phyloP scores from a whole-genome alignment of 2,113 vertebrate species.

The Muscicapa adusta region DNA sequence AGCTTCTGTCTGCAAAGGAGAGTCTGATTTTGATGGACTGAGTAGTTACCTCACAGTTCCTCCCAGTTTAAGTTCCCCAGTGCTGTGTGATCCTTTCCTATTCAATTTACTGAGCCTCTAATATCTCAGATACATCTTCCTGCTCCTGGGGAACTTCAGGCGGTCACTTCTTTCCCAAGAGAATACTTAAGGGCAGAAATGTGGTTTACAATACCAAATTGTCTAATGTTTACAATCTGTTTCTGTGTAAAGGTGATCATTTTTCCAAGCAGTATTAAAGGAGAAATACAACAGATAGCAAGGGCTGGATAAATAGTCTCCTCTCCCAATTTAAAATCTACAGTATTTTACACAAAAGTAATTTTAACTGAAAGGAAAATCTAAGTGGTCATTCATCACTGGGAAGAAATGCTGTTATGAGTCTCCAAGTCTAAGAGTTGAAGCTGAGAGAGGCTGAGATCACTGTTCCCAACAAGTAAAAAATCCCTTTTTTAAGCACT shows the following conservation, averaged over 20 bases:
- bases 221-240: background rate
- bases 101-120: background rate
- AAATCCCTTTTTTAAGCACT: background rate
- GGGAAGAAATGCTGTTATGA: background rate
- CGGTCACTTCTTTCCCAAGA: background rate
- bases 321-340: constrained; percentile 14
- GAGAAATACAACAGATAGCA: constrained; percentile 13
- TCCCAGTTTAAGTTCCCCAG: background rate
- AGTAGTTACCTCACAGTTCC: background rate
- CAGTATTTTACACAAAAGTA: constrained; percentile 32
- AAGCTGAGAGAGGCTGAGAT: background rate
- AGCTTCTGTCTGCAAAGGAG: background rate
- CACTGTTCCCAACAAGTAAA: background rate
- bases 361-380: constrained; percentile 46
- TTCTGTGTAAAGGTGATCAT: background rate
- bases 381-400: constrained; percentile 33
- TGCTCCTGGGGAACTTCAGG: background rate
- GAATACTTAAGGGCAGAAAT: background rate
- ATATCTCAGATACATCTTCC: background rate
- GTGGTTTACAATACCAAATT: background rate
- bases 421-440: background rate
- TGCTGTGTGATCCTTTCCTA: background rate
- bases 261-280: background rate
- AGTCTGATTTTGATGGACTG: background rate
- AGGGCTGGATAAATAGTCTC: background rate